A percentile compares a stretch with the other conserved stretches of the same genome.
phyloP scores from a whole-genome alignment of 1,140 invertebrate genomes.

The Diorhabda sublineata region DNA sequence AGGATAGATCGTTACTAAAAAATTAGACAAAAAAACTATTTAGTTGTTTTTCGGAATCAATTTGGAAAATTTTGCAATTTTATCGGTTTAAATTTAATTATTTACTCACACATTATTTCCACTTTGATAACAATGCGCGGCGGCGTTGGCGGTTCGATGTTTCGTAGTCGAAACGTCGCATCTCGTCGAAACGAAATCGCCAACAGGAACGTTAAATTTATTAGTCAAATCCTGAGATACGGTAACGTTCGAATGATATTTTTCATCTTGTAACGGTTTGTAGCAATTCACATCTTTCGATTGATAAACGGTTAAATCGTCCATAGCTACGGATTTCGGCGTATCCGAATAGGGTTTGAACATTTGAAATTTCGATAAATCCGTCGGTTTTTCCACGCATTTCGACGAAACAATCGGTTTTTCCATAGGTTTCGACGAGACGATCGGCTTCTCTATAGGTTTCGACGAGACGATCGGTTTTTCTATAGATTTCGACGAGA shows the following conservation, averaged over 20 bases:
- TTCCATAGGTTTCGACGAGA: constrained; percentile 6
- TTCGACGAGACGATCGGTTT: background rate
- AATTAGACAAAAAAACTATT: background rate
- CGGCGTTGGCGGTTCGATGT: background rate
- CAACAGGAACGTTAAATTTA: no score
- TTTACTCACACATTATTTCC: no score
- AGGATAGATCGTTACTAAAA: background rate
- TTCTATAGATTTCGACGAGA: background rate
- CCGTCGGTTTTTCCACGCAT: constrained; percentile 9
- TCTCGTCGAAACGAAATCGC: background rate
- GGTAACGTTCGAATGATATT: no score
- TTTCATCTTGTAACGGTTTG: no score
- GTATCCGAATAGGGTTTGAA: constrained; percentile 14
- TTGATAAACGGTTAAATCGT: background rate
- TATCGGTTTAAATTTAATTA: no score
- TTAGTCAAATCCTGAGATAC: no score
- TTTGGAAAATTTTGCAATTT: no score
- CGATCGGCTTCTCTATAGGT: background rate
- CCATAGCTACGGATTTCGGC: background rate
- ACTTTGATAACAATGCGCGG: no score
- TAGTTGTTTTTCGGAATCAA: background rate
- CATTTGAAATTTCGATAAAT: constrained; percentile 11
- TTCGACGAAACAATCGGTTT: constrained; percentile 6
- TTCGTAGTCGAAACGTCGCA: background rate
- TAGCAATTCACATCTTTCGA: no score